Conservation (phyloP, 2,797 vertebrate genomes). For the Argya squamiceps region DNA sequence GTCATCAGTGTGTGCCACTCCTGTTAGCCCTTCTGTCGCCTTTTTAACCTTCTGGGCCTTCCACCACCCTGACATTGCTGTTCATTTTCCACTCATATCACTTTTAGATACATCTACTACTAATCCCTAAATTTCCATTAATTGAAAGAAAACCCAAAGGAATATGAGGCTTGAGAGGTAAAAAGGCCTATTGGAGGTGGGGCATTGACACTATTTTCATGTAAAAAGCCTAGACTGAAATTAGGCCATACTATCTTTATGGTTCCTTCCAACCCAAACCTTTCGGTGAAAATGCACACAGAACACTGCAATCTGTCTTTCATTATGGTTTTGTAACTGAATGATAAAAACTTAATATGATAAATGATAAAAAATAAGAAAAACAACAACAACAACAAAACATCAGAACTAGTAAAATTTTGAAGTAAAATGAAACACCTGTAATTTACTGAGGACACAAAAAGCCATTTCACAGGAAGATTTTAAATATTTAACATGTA, state of each 20-base stretch:
- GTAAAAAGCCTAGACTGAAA: background rate
- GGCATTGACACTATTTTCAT: background rate
- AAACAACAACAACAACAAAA: background rate
- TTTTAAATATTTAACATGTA: background rate
- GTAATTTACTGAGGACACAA: background rate
- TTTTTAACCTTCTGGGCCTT: background rate
- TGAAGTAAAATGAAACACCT: background rate
- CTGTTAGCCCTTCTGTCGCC: background rate
- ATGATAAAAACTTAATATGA: background rate
- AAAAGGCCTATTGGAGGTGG: background rate
- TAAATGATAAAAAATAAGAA: background rate
- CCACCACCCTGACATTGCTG: rapidly evolving
- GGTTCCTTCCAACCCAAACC: background rate
- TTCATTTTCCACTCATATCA: background rate
- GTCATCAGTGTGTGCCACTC: background rate
- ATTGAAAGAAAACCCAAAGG: background rate
- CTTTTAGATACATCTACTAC: background rate
- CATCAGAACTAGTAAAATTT: background rate
- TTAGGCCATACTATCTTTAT: background rate
- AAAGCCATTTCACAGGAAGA: background rate
- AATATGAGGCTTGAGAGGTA: background rate
- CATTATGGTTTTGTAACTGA: background rate
- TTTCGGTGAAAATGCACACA: background rate
- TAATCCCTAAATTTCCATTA: background rate
- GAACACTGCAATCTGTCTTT: background rate